These are phyloP conservation scores for Mobula birostris DNA, from an alignment of 2,113 vertebrate species.

Conservation along the genomic window DNA sequence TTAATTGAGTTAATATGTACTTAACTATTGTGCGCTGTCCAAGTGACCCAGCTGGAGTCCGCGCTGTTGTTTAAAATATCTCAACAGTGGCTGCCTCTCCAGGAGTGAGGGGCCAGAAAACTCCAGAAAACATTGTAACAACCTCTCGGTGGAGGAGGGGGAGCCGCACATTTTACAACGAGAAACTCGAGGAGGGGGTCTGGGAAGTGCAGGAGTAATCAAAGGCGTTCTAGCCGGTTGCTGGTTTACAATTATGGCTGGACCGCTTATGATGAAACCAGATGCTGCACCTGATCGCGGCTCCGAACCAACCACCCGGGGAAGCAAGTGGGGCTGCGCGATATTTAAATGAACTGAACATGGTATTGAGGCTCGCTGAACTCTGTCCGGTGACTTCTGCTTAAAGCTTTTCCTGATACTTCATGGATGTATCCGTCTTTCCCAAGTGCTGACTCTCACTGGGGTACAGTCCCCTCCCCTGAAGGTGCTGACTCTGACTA, in stretches of 20 bases:
- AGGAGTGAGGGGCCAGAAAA: not conserved
- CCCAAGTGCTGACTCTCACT: too few species aligned
- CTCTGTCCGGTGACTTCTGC: not conserved
- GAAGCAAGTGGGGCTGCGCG: not conserved
- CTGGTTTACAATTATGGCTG: slow-evolving; percentile 7
- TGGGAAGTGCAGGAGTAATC: slow-evolving; percentile 32
- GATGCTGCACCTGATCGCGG: not conserved
- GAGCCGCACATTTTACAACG: slow-evolving; percentile 32
- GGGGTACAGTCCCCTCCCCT: too few species aligned
- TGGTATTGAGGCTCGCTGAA: not conserved
- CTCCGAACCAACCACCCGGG: not conserved
- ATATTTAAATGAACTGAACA: not conserved
- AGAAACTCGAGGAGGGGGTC: slow-evolving; percentile 46
- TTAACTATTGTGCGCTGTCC: slow-evolving; percentile 47
- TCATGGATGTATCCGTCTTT: too few species aligned
- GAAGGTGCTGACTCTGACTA: too few species aligned
- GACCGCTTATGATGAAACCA: not conserved
- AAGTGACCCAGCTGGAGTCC: slow-evolving; percentile 46
- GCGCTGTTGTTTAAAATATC: slow-evolving; percentile 43
- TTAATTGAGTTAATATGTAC: slow-evolving; percentile 56
- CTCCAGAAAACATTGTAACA: slow-evolving; percentile 38
- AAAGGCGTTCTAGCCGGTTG: not conserved
- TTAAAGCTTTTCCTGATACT: not conserved
- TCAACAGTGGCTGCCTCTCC: slow-evolving; percentile 40
- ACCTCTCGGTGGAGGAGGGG: not conserved